A percentile compares a stretch with the other conserved stretches of the same genome.
These are phyloP conservation scores for Rhagoletis pomonella DNA, from an alignment of 1,140 invertebrate genomes.

Conservation along the genomic window DNA sequence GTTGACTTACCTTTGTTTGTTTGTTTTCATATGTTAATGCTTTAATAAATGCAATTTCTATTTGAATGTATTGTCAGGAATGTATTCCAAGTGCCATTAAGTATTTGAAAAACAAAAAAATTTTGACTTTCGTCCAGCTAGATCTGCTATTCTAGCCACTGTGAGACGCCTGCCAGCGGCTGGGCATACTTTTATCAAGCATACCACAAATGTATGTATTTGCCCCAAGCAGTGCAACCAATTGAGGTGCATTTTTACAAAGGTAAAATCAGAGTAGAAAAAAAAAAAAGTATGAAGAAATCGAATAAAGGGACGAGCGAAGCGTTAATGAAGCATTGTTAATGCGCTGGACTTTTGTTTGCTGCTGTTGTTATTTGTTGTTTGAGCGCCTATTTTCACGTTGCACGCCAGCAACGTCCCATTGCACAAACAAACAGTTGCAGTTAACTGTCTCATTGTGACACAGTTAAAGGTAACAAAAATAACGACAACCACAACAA, in stretches of 20 bases:
- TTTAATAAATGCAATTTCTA: too few species aligned
- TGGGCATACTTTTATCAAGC: not conserved
- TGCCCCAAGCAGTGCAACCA: not conserved
- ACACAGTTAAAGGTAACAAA: constrained; percentile 47
- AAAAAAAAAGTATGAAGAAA: not conserved
- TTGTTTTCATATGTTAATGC: too few species aligned
- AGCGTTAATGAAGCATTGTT: constrained; percentile 50
- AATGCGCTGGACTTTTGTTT: constrained; percentile 22
- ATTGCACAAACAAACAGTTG: constrained; percentile 35
- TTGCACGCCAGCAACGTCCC: not conserved
- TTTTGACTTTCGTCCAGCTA: too few species aligned
- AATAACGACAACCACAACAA: constrained; percentile 19
- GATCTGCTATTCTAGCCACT: too few species aligned
- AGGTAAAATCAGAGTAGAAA: not conserved
- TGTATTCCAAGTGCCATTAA: too few species aligned
- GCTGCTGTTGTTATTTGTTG: not conserved
- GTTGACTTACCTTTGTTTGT: too few species aligned
- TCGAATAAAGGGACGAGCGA: constrained; percentile 9
- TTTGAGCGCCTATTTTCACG: constrained; percentile 1
- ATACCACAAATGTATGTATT: not conserved
- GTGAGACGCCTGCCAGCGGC: not conserved
- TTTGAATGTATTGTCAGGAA: too few species aligned
- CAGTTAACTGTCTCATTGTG: constrained; percentile 43
- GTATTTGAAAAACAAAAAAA: too few species aligned
- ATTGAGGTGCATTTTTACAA: not conserved